phyloP scores from a whole-genome alignment of 37 sponge, comb jelly and placozoan genomes.

The Petrosia ficiformis region DNA sequence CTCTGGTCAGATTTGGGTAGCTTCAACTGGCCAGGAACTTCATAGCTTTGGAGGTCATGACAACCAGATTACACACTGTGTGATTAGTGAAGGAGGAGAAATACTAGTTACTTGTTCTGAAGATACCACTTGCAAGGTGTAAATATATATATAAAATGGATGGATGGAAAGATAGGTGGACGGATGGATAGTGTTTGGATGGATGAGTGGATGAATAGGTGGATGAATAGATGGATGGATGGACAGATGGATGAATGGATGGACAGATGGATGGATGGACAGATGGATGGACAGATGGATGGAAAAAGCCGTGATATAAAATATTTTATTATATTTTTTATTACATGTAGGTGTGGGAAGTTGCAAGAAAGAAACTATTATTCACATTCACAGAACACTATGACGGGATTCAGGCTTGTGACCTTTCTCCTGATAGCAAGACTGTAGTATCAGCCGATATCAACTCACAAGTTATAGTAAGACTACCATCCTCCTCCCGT shows the following conservation, averaged over 20 bases:
- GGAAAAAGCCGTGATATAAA: not conserved
- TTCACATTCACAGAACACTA: conserved; percentile 26
- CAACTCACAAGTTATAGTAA: conserved; percentile 42
- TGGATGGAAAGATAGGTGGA: too few relatives aligned
- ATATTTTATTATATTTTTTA: not conserved
- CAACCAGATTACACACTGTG: conserved; percentile 47
- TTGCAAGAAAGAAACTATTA: not conserved
- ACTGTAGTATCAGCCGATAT: conserved; percentile 50
- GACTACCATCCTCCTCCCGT: too few relatives aligned
- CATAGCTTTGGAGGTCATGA: conserved; percentile 32
- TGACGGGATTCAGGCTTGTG: conserved; percentile 60
- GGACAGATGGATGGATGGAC: too few relatives aligned
- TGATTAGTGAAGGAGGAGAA: conserved; percentile 17
- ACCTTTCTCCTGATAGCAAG: conserved; percentile 40
- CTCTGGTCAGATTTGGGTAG: conserved; percentile 58
- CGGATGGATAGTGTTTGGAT: too few relatives aligned
- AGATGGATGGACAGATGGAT: too few relatives aligned
- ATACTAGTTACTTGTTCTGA: conserved; percentile 43
- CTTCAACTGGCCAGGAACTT: conserved; percentile 44
- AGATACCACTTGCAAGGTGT: conserved; percentile 53
- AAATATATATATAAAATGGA: too few relatives aligned
- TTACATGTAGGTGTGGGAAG: conserved; percentile 47
- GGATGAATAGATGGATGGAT: too few relatives aligned
- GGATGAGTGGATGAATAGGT: too few relatives aligned
- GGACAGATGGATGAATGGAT: too few relatives aligned